Percentiles rank a stretch among this genome's conserved stretches.
phyloP scores from a whole-genome alignment of 2,113 vertebrate species.

The Dryoscopus gambensis region DNA sequence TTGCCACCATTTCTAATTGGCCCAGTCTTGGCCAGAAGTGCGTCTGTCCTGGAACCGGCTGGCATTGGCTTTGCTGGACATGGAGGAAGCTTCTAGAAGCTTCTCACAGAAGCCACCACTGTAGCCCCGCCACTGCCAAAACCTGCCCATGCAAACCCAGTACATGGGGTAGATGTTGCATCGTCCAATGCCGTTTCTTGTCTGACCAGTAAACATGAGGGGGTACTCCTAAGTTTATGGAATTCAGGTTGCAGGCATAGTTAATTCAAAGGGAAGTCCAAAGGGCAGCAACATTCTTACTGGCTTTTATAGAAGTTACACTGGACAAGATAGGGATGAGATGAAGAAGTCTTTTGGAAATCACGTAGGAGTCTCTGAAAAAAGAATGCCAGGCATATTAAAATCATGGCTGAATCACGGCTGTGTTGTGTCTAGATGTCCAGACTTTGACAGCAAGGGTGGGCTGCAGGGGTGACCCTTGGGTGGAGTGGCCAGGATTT shows the following conservation, averaged over 20 bases:
- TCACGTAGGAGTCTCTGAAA: background rate
- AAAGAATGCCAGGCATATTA: background rate
- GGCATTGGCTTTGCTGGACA: background rate
- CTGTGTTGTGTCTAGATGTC: no score
- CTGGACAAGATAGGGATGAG: background rate
- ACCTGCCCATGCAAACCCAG: background rate
- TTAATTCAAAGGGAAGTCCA: background rate
- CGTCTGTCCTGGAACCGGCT: background rate
- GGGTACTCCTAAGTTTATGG: background rate
- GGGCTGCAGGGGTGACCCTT: background rate
- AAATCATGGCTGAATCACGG: background rate
- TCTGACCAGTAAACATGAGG: background rate
- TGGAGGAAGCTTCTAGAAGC: background rate
- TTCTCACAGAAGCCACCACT: background rate
- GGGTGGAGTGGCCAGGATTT: no score
- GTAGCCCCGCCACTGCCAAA: background rate
- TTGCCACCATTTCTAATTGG: background rate
- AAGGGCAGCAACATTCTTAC: background rate
- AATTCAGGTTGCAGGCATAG: background rate
- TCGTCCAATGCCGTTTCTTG: background rate
- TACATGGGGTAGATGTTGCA: background rate
- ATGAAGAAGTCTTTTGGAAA: background rate
- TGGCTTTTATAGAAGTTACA: background rate
- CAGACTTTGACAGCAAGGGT: background rate
- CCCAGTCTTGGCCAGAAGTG: background rate